A percentile compares a stretch with the other conserved stretches of the same genome.
Evolutionary conservation across 2,888 invertebrate genomes (phyloP).

Genomic region (Dynastes maya): DNA sequence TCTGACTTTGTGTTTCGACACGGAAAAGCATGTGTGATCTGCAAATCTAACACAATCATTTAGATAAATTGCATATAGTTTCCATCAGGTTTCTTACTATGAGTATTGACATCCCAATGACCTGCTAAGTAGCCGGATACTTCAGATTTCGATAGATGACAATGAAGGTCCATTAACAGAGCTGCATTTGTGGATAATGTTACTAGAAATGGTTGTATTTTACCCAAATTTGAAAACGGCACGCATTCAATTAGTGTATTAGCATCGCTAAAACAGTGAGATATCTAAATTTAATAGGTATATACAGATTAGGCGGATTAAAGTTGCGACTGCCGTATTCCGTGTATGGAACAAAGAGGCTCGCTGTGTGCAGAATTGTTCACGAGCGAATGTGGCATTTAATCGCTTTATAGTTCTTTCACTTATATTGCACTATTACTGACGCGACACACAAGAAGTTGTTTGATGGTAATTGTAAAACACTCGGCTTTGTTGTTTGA

Average conservation of each 20-base stretch:
- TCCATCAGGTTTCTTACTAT: conserved; percentile 81
- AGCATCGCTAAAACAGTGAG: conserved; percentile 79
- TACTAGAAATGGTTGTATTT: conserved; percentile 93
- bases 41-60: conserved; percentile 76
- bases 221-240: conserved; percentile 89
- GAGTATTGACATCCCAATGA: conserved; percentile 94
- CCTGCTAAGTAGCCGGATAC: conserved; percentile 97
- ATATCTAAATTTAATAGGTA: background rate
- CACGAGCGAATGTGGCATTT: no score
- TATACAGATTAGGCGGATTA: no score
- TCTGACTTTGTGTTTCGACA: conserved; percentile 88
- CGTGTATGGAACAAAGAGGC: no score
- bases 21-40: conserved; percentile 91
- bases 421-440: no score
- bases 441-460: no score
- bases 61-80: conserved; percentile 59
- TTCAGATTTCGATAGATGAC: conserved; percentile 94
- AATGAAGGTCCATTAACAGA: conserved; percentile 92
- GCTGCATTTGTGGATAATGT: conserved; percentile 90
- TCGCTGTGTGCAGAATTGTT: no score
- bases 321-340: no score
- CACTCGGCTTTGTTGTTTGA: no score
- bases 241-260: conserved; percentile 92
- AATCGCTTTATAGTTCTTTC: no score
- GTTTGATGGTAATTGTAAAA: no score